Conservation (phyloP, 2,797 vertebrate genomes). For the Poeciliopsis gracilis region DNA sequence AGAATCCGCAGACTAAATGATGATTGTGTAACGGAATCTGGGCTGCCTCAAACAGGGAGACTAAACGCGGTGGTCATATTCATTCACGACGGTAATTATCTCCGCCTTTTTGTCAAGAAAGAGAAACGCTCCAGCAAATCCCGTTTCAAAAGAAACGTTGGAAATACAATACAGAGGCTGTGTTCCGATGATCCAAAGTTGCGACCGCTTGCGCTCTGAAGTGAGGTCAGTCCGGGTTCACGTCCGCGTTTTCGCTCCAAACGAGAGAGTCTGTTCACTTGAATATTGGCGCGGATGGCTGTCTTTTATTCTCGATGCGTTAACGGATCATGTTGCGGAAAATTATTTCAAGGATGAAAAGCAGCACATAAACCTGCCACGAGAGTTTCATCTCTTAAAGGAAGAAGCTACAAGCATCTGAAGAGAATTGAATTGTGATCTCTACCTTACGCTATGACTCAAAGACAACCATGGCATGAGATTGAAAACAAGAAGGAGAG, state of each 20-base stretch:
- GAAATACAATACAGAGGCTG: slow-evolving; percentile 48
- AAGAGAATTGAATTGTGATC: neutral
- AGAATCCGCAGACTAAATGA: slow-evolving; percentile 71
- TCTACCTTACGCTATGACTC: neutral
- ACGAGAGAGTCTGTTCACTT: slow-evolving; percentile 37
- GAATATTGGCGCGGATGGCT: slow-evolving; percentile 32
- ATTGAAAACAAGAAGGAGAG: too few species aligned
- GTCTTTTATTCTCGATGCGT: slow-evolving; percentile 22
- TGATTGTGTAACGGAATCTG: slow-evolving; percentile 72
- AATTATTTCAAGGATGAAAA: slow-evolving; percentile 36
- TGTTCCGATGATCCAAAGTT: slow-evolving; percentile 45
- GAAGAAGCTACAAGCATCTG: slow-evolving; percentile 28
- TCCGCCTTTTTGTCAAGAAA: slow-evolving; percentile 33
- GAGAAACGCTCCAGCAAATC: slow-evolving; percentile 20
- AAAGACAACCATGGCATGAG: too few species aligned
- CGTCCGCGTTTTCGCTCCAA: slow-evolving; percentile 31
- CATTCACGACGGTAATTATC: slow-evolving; percentile 73
- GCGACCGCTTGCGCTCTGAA: slow-evolving; percentile 41
- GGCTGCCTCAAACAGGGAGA: slow-evolving; percentile 61
- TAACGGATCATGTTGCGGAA: neutral
- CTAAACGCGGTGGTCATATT: slow-evolving; percentile 69
- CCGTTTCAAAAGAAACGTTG: slow-evolving; percentile 65
- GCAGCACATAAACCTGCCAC: slow-evolving; percentile 15
- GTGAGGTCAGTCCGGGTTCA: slow-evolving; percentile 18
- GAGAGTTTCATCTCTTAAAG: slow-evolving; percentile 22